Percentiles rank a stretch among this genome's conserved stretches.
Conservation (phyloP, 2,888 invertebrate species). For the Parasteatoda lunata region DNA sequence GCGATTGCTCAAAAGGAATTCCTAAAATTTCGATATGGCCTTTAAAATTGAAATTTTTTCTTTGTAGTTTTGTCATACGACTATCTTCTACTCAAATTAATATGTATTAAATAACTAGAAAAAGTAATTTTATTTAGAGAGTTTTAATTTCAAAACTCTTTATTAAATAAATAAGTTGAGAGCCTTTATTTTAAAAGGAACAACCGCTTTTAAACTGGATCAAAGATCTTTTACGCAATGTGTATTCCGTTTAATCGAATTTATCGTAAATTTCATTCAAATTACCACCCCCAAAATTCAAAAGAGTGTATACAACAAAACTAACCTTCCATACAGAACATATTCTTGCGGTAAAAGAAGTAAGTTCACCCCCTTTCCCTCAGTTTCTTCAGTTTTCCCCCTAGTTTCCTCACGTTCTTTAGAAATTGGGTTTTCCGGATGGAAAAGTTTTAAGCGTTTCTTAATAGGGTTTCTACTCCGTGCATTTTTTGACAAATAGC, state of each 20-base stretch:
- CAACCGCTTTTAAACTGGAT: too few species aligned
- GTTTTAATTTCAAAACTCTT: too few species aligned
- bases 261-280: slow-evolving; percentile 3
- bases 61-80: too few species aligned
- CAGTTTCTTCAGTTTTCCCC: background rate
- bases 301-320: background rate
- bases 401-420: slow-evolving; percentile 36
- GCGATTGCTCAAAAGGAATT: too few species aligned
- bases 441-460: slow-evolving; percentile 59
- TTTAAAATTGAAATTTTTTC: too few species aligned
- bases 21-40: too few species aligned
- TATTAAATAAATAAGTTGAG: too few species aligned
- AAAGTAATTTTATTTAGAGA: too few species aligned
- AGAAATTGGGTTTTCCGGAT: slow-evolving; percentile 59
- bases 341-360: background rate
- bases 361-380: background rate
- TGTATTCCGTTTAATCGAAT: background rate
- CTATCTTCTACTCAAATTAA: too few species aligned
- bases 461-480: slow-evolving; percentile 54
- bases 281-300: slow-evolving; percentile 2
- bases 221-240: background rate
- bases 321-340: background rate
- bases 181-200: too few species aligned
- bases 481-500: slow-evolving; percentile 63
- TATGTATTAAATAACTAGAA: too few species aligned